A percentile compares a stretch with the other conserved stretches of the same genome.
Evolutionary conservation across 2,797 vertebrate species (phyloP).

Genomic region (Mus minutoides): DNA sequence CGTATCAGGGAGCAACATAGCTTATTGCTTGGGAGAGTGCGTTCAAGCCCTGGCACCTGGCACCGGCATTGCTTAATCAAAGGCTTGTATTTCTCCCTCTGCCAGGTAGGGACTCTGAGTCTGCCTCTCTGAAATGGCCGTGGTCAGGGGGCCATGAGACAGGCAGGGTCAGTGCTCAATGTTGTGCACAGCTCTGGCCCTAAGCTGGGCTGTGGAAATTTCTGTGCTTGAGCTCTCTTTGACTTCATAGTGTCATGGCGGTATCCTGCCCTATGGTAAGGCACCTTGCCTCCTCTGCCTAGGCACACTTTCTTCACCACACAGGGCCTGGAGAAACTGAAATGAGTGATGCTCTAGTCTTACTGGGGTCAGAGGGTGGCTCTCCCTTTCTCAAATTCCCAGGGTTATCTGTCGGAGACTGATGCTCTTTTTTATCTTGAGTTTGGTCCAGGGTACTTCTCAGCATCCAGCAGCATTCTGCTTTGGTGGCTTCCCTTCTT

Average conservation of each 20-base stretch:
- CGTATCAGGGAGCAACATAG: neutral
- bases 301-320: neutral
- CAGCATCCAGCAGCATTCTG: neutral
- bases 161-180: neutral
- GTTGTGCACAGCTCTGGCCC: neutral
- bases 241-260: neutral
- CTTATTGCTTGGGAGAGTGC: neutral
- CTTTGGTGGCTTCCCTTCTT: neutral
- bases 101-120: neutral
- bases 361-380: neutral
- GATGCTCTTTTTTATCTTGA: neutral
- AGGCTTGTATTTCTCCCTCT: conserved; percentile 12
- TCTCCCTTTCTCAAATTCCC: conserved; percentile 24
- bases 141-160: neutral
- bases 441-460: conserved; percentile 1
- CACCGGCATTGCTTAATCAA: neutral
- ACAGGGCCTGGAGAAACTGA: neutral
- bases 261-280: neutral
- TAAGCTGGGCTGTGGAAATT: too few species aligned
- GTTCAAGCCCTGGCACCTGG: neutral
- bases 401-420: neutral
- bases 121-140: neutral
- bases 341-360: neutral
- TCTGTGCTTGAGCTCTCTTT: neutral
- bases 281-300: neutral